Evolutionary conservation across 2,797 vertebrate genomes (phyloP), one percentile per base, ranked within the genome.

Genomic region (Poeciliopsis presidionis): DNA sequence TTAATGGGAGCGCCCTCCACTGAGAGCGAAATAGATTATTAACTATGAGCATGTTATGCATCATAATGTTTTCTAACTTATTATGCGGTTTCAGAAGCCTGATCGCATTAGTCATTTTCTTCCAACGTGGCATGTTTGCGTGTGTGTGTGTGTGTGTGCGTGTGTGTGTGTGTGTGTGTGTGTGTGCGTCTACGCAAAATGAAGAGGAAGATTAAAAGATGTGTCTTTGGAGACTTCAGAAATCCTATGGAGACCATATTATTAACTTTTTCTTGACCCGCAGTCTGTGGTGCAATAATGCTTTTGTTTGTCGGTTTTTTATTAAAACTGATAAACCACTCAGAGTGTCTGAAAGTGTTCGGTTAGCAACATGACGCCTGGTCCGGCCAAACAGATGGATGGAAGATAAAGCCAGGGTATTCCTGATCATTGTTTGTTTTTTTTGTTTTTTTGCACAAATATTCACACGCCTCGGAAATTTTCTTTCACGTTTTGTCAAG

Each of bases 31-130:
- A 73, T 45, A 63, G 36, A 81, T 81, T 67, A 84, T 81, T 84
- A 81, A 84, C n/a, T 13, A 71, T 28, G 22, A 86, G 43, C 74
- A 81, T 65, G 73, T 79, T 46, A 55, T 57, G 65, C 75, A 83
- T 84, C 79, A 80, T 72, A 69, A 72, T 75, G 51, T 76, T 88
- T 83, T 88, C 46, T 57, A 18, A 77, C 41, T 79, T 72, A 69
- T 82, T 63, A 78, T 65, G 57, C 74, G 33, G 41, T 49, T 77
- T 77, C 71, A 47, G 41, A 67, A 63, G 25, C 72, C 49, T 83
- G 81, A 86, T 71, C 77, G 47, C 73, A 87, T 88, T 82, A 81
- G 36, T 73, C 45, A 36, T 73, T 73, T 73, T 59, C 39, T 74
- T 45, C 55, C 73, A 39, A 43, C 0, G 36, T 9, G 74, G 28